Base-by-base conservation (phyloP, 2,797 vertebrate species). In the Psittacula echo region DNA sequence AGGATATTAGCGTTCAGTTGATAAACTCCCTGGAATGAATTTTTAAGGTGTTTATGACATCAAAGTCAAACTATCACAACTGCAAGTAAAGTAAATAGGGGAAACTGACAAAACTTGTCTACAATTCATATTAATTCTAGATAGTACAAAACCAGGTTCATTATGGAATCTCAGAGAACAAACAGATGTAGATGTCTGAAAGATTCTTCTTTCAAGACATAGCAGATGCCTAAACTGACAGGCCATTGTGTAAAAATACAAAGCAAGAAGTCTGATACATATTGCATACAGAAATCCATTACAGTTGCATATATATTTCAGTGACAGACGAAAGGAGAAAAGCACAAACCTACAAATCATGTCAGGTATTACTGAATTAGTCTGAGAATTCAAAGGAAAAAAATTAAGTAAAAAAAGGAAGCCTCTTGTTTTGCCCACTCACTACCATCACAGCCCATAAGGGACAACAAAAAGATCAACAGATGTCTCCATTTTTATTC, bases 31-130 rank as follows among this genome's bases (percentile, higher is more conserved):
- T 34, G 61, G 65, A 93, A 95, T 58, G 34, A 90, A 86, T 77
- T 87, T 93, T 76, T 72, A 88, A 95, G 82, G 41, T 70, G 45
- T 93, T 96, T 79, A 79, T 67, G 72, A 67, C 89, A 95, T 94
- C 93, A 94, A 95, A 81, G 72, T 61, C 24, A 89, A 92, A 86
- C 42, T 56, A 88, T 44, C 80, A 85, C 54, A 92, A 51, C 39
- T 62, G 21, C 48, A 72, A 37, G 62, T 58, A 78, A 91, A 87
- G 65, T 72, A 94, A 96, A 83, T 26, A 82, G 58, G 67, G 82
- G 50, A 65, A 94, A 79, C 71, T 86, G 77, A 89, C 66, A 85
- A 87, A 89, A 21, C 65, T 85, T 89, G 89, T 83, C 77, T 89
- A 65, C 47, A 64, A 70, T 70, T 95, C 62, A 22, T 65, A 89